These are phyloP conservation scores for Micropoecilia bifurca DNA, from an alignment of 2,797 vertebrate genomes.

Conservation along the genomic window DNA sequence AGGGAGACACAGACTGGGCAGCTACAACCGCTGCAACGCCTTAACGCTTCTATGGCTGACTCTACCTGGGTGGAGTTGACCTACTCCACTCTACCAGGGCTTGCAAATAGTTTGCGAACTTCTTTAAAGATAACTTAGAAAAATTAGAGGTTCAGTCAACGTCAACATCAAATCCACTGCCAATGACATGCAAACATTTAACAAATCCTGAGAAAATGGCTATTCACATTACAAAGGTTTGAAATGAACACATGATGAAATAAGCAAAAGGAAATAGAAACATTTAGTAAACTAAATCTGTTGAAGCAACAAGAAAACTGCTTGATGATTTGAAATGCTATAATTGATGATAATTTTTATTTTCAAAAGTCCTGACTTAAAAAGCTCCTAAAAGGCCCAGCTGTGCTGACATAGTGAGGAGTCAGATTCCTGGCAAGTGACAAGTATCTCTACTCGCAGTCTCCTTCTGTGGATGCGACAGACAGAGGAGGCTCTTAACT, in stretches of 20 bases:
- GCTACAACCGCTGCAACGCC: background rate
- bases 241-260: background rate
- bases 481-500: conserved; percentile 10
- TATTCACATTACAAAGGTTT: background rate
- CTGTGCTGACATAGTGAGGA: conserved; percentile 10
- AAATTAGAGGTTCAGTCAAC: too few relatives aligned
- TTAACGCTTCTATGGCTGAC: background rate
- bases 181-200: too few relatives aligned
- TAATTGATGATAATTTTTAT: background rate
- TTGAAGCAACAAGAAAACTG: background rate
- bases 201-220: too few relatives aligned
- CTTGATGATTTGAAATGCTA: background rate
- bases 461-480: background rate
- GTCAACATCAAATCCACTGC: too few relatives aligned
- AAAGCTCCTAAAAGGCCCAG: background rate
- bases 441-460: background rate
- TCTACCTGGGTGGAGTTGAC: too few relatives aligned
- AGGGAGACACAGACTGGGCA: background rate
- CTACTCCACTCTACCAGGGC: background rate
- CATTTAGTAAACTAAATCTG: background rate
- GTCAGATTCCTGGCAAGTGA: background rate
- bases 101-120: too few relatives aligned
- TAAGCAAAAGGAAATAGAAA: background rate
- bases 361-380: background rate
- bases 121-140: too few relatives aligned